Evolutionary conservation across 2,888 invertebrate genomes (phyloP).

Genomic region (Noctua janthina): DNA sequence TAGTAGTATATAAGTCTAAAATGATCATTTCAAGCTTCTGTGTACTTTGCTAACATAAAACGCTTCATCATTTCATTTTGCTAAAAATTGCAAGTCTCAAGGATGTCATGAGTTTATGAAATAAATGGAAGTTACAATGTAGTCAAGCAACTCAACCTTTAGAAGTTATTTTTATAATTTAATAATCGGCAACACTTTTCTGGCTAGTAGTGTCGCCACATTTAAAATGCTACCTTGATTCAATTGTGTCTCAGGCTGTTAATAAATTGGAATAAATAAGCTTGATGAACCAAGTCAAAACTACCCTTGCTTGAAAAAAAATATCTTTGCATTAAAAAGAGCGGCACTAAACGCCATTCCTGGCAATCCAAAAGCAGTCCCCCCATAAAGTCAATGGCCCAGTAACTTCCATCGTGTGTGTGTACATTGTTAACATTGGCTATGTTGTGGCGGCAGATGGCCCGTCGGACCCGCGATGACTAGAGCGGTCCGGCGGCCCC

Average conservation of each 20-base stretch:
- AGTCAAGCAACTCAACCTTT: not conserved
- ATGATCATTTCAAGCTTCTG: slow-evolving; percentile 78
- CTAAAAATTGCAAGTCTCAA: slow-evolving; percentile 53
- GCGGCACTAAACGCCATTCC: not conserved
- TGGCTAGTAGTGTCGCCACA: not conserved
- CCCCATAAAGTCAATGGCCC: slow-evolving; percentile 23
- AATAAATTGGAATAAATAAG: not conserved
- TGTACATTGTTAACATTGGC: slow-evolving; percentile 65
- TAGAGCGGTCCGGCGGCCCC: slow-evolving; percentile 88
- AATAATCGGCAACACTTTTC: not conserved
- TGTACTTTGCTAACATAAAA: slow-evolving; percentile 83
- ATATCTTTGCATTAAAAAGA: not conserved
- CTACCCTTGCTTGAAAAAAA: not conserved
- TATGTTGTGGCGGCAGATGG: slow-evolving; percentile 78
- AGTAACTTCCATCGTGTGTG: slow-evolving; percentile 35
- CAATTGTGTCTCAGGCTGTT: slow-evolving; percentile 1
- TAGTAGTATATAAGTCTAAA: slow-evolving; percentile 63
- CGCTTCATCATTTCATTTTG: slow-evolving; percentile 80
- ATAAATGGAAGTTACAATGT: slow-evolving; percentile 51
- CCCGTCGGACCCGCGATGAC: slow-evolving; percentile 89
- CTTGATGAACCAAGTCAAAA: not conserved
- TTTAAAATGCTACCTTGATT: not conserved
- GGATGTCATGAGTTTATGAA: slow-evolving; percentile 21
- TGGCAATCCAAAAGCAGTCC: not conserved
- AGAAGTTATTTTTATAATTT: not conserved